Base-by-base conservation (phyloP, 2,888 invertebrate genomes). In the Pterostichus niger region DNA sequence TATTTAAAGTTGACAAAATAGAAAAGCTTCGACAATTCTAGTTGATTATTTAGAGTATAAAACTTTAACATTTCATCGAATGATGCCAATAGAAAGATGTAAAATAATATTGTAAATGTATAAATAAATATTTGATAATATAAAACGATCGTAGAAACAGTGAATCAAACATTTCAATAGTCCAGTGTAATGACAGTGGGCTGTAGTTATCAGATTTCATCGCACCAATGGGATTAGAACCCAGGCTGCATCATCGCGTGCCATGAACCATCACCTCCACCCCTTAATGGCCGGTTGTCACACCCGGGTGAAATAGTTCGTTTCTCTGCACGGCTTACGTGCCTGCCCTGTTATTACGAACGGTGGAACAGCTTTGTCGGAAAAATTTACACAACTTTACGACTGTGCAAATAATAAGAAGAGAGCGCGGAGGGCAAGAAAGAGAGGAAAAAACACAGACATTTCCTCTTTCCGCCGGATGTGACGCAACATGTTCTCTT, bases 211-310 rank as follows among this genome's bases (percentile, higher is more conserved):
- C 40, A 40, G 40, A 40, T 40, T 40, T 9, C 40, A 6, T 6
- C 40, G 40, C 7, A 40, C 40, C 40, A 40, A 40, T 40, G 9
- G 40, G 6, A 40, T 40, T 40, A 40, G 9, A 40, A 40, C 35
- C n/a, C 61, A 11, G 33, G 35, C 9, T 13, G 31, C 68, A 68
- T 68, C 68, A 68, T 76, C 54, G 76, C 76, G 76, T 76, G 76
- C 54, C 46, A 10, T 15, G 17, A 46, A 44, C 49, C n/a, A n/a
- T 46, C 13, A 73, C 46, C 49, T 24, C 73, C 76, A 59, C 13
- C 73, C 76, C 52, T 24, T 83, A 85, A 85, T 85, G 82, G 85
- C 82, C 81, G 84, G 85, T 85, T 85, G 85, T 85, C 85, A 85
- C 84, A 84, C 78, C 68, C 77, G 84, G 79, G 85, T 85, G 85